Evolutionary conservation across 2,113 vertebrate species (phyloP).

Genomic region (Antennarius striatus): DNA sequence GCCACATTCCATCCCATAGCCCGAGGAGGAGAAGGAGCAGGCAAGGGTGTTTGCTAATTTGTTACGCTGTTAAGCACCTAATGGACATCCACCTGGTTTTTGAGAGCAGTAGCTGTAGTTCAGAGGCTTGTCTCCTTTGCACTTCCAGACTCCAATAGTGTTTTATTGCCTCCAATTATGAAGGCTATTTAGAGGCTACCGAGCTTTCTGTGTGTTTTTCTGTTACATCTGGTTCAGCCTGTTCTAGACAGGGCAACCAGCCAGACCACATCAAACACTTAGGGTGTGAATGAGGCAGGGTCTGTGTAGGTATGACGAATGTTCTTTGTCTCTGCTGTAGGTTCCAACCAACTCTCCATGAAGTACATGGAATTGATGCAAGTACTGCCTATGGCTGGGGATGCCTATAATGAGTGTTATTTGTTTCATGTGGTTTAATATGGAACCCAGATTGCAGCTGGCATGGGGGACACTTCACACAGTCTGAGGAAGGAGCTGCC

Average conservation of each 20-base stretch:
- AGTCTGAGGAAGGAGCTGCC: conserved; percentile 45
- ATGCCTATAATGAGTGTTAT: conserved; percentile 64
- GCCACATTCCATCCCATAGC: conserved; percentile 68
- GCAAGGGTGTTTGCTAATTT: conserved; percentile 77
- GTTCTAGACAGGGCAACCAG: conserved; percentile 45
- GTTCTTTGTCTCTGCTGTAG: conserved; percentile 21
- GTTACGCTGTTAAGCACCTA: conserved; percentile 78
- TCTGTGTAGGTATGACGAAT: conserved; percentile 47
- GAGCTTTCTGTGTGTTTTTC: conserved; percentile 69
- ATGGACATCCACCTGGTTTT: conserved; percentile 77
- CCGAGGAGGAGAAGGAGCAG: conserved; percentile 65
- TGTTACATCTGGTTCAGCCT: conserved; percentile 69
- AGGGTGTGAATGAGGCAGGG: conserved; percentile 50
- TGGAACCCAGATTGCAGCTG: conserved; percentile 67
- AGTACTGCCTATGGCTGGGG: conserved; percentile 24
- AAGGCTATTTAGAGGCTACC: conserved; percentile 75
- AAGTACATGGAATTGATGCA: not conserved
- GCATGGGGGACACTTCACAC: conserved; percentile 71
- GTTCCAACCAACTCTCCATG: conserved; percentile 15
- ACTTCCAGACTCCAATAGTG: conserved; percentile 72
- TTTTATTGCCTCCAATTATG: conserved; percentile 81
- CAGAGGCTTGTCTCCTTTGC: conserved; percentile 61
- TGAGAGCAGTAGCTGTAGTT: conserved; percentile 66
- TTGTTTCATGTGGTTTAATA: conserved; percentile 83
- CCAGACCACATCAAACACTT: conserved; percentile 69